phyloP scores from a whole-genome alignment of 2,888 invertebrate genomes.

The Heteromurus nitidus region DNA sequence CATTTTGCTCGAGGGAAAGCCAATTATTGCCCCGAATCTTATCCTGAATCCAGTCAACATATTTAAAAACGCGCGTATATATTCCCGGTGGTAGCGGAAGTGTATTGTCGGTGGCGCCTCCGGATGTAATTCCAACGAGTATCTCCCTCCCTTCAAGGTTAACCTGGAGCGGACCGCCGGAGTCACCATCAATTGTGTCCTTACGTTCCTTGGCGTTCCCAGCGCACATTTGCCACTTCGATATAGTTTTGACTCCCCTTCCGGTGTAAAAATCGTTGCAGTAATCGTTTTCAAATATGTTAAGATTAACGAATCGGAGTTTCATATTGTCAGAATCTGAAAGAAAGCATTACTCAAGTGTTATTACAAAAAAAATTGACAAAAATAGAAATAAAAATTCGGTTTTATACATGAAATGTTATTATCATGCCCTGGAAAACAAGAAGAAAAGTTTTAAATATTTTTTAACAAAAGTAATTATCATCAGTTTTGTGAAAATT shows the following conservation, averaged over 20 bases:
- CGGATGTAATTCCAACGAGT: constrained; percentile 92
- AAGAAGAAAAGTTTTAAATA: too few species aligned
- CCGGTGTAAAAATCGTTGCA: constrained; percentile 38
- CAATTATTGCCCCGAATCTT: too few species aligned
- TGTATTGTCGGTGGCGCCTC: constrained; percentile 81
- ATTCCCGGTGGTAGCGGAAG: constrained; percentile 84
- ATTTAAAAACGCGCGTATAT: constrained; percentile 53
- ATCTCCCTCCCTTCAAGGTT: constrained; percentile 85
- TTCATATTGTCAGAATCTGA: constrained; percentile 2
- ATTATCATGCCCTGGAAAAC: too few species aligned
- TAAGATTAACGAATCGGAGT: constrained; percentile 34
- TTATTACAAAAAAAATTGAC: too few species aligned
- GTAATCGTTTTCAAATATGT: constrained; percentile 18
- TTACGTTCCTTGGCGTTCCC: constrained; percentile 9
- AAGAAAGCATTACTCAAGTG: too few species aligned
- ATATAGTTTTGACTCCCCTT: neutral
- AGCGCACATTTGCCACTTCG: constrained; percentile 40
- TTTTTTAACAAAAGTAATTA: too few species aligned
- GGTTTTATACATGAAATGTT: too few species aligned
- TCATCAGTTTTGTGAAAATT: too few species aligned
- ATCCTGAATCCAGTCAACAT: constrained; percentile 56
- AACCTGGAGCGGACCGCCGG: constrained; percentile 89
- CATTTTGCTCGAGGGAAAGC: too few species aligned
- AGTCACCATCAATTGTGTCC: constrained; percentile 47
- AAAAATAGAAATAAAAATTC: too few species aligned